Conservation (phyloP, 2,888 invertebrate species). For the Sepioteuthis lessoniana region DNA sequence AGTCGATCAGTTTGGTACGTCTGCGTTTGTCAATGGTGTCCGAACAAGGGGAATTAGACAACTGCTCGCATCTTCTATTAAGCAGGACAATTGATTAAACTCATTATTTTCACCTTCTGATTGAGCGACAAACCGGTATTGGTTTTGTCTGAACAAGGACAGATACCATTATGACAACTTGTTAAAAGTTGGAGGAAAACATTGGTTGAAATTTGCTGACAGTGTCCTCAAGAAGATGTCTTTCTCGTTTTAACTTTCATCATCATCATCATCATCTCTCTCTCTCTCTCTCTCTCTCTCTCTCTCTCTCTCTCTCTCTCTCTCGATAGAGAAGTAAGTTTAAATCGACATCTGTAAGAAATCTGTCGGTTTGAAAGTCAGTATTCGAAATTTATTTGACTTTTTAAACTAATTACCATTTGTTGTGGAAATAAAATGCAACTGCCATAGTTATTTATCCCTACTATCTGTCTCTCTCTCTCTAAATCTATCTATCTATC, state of each 20-base stretch:
- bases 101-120: not conserved
- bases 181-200: not conserved
- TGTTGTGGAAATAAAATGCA: no score
- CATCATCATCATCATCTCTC: no score
- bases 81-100: constrained; percentile 2
- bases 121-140: not conserved
- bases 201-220: not conserved
- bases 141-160: not conserved
- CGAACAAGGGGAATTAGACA: not conserved
- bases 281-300: not conserved
- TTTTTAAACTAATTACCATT: no score
- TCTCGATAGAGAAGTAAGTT: no score
- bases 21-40: not conserved
- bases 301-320: not conserved
- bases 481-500: no score
- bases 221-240: not conserved
- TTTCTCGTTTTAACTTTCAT: not conserved
- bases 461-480: no score
- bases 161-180: not conserved
- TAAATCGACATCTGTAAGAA: no score
- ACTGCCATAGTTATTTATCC: no score
- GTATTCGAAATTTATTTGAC: no score
- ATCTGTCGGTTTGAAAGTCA: no score
- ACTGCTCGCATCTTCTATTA: not conserved
- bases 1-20: not conserved